Conservation (phyloP, 2,113 vertebrate species). For the Camelus dromedarius region DNA sequence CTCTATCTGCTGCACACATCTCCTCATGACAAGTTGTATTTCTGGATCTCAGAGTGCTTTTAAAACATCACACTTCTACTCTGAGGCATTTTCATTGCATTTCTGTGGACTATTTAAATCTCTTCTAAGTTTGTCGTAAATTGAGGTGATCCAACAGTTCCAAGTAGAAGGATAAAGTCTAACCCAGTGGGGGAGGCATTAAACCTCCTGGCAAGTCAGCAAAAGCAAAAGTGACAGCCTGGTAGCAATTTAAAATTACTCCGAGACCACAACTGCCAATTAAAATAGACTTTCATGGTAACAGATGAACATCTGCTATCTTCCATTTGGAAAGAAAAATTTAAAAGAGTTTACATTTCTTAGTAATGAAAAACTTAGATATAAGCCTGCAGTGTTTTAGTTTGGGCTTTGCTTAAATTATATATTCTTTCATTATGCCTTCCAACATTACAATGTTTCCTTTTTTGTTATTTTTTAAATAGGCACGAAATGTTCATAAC, state of each 20-base stretch:
- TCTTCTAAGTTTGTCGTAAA: slow-evolving; percentile 72
- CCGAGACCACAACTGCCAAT: slow-evolving; percentile 81
- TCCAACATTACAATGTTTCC: slow-evolving; percentile 1
- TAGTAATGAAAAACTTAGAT: slow-evolving; percentile 71
- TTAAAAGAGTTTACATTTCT: slow-evolving; percentile 70
- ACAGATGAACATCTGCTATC: slow-evolving; percentile 81
- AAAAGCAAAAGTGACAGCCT: slow-evolving; percentile 79
- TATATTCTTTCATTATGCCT: slow-evolving; percentile 59
- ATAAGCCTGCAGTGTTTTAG: slow-evolving; percentile 63
- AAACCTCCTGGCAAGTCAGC: slow-evolving; percentile 81
- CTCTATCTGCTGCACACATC: background rate
- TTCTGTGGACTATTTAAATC: slow-evolving; percentile 70
- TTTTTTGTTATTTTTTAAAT: slow-evolving; percentile 63
- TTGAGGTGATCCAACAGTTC: slow-evolving; percentile 66
- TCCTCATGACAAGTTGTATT: background rate
- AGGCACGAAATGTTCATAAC: slow-evolving; percentile 62
- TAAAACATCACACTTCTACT: slow-evolving; percentile 53
- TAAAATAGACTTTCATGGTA: slow-evolving; percentile 80
- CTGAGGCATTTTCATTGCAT: slow-evolving; percentile 59
- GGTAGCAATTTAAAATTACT: slow-evolving; percentile 81
- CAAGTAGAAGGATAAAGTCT: slow-evolving; percentile 74
- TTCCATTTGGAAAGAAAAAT: slow-evolving; percentile 78
- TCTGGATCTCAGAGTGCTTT: slow-evolving; percentile 61
- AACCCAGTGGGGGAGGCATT: slow-evolving; percentile 68
- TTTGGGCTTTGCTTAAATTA: slow-evolving; percentile 73